Conservation (phyloP, 2,888 invertebrate species). For the Synanthedon andrenaeformis region DNA sequence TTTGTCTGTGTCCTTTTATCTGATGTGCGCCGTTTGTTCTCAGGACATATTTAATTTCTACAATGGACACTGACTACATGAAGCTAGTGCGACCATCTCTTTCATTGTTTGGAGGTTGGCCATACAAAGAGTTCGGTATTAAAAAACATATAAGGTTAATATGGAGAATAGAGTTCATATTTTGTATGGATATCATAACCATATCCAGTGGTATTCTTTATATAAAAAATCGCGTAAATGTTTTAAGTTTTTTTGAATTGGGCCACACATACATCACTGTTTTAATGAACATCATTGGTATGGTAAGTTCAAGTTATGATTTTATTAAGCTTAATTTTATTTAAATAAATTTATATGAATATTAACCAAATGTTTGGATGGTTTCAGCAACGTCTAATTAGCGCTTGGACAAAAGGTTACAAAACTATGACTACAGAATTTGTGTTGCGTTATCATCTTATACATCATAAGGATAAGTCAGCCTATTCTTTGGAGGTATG, state of each 20-base stretch:
- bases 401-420: conserved; percentile 8
- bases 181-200: not conserved
- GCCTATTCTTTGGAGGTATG: conserved; percentile 9
- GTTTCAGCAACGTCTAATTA: conserved; percentile 3
- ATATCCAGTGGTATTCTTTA: not conserved
- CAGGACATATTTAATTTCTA: too few relatives aligned
- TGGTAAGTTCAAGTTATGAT: conserved; percentile 5
- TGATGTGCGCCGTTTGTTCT: too few relatives aligned
- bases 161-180: not conserved
- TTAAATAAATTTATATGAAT: too few relatives aligned
- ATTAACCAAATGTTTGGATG: not conserved
- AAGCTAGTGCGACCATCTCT: not conserved
- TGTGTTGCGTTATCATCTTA: conserved; percentile 2
- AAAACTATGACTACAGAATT: not conserved
- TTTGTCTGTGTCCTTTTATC: too few relatives aligned
- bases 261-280: conserved; percentile 10
- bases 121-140: not conserved
- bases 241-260: conserved; percentile 5
- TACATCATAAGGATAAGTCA: conserved; percentile 8
- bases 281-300: conserved; percentile 6
- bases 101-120: not conserved
- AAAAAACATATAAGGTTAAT: not conserved
- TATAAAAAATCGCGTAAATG: not conserved
- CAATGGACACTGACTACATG: not conserved
- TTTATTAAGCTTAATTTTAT: too few relatives aligned